A percentile compares a stretch with the other conserved stretches of the same genome.
phyloP scores from a whole-genome alignment of 2,888 invertebrate species.

The Epiblema foenella region DNA sequence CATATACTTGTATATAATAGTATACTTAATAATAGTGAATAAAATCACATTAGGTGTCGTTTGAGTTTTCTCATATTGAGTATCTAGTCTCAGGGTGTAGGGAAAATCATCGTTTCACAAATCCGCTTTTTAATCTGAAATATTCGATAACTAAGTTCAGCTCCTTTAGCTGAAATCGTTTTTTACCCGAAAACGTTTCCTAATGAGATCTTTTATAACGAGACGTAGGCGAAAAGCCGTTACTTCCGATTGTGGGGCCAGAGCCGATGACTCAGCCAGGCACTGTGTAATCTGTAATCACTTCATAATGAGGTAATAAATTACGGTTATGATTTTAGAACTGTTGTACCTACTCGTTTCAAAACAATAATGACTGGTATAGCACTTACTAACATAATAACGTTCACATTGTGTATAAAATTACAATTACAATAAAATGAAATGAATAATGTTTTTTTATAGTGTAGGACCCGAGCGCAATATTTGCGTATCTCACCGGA shows the following conservation, averaged over 20 bases:
- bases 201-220: constrained; percentile 24
- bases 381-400: constrained; percentile 6
- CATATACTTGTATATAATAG: neutral
- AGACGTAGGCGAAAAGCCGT: constrained; percentile 15
- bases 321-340: constrained; percentile 10
- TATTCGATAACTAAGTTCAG: constrained; percentile 2
- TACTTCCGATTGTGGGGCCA: constrained; percentile 4
- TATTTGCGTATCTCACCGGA: too few relatives aligned
- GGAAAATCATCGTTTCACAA: neutral
- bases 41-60: too few relatives aligned
- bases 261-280: constrained; percentile 17
- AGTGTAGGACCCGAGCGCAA: too few relatives aligned
- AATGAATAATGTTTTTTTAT: too few relatives aligned
- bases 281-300: constrained; percentile 10
- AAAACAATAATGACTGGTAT: constrained; percentile 9
- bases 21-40: too few relatives aligned
- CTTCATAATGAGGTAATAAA: constrained; percentile 17
- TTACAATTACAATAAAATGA: neutral
- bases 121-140: neutral
- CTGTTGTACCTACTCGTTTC: too few relatives aligned
- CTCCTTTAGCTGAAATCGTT: neutral
- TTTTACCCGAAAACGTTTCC: constrained; percentile 13
- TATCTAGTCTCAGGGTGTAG: too few relatives aligned
- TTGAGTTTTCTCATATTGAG: too few relatives aligned
- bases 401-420: neutral